Evolutionary conservation across 2,113 vertebrate species (phyloP), one percentile per base, ranked within the genome.

Genomic region (Chauna torquata): DNA sequence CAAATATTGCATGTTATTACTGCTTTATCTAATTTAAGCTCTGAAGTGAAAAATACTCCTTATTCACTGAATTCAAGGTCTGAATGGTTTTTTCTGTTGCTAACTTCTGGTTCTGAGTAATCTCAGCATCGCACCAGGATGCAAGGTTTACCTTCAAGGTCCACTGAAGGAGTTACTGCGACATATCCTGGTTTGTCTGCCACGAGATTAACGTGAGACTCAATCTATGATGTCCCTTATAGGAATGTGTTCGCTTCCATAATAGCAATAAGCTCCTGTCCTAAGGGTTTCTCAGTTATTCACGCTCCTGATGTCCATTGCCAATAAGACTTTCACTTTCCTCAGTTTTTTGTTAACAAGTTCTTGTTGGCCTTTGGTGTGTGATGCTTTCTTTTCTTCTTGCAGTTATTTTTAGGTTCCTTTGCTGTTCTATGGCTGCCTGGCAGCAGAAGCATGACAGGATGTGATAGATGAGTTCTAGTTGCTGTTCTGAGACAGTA

Each of bases 291-390:
- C n/a, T 34, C 86, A 11, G 59, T 20, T 52, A 34, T 22, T 23
- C 4, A 0, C 20, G 38, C 45, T 38, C 66, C 58, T 16, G 16
- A 40, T 5, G 3, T 12, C 45, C 30, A 3, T 6, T 8, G 17
- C 59, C 66, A 36, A 14, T 0, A 1, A 36, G 40, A 59, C 65
- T 83, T 54, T n/a, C 28, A 38, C 52, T 40, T 42, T 54, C 45
- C 45, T 79, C 16, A 2, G 12, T 14, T 32, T 82, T 68, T 75
- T 42, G 19, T 55, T 61, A 36, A 38, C 44, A 55, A 45, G n/a
- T 47, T 30, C 47, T 30, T 32, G 17, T 49, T 62, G 54, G 38
- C 81, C 47, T 62, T 74, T 5, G 1, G 54, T 5, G 1, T 16
- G 11, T 19, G 72, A 17, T 84, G 59, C 54, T 30, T 68, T 55